phyloP scores from a whole-genome alignment of 2,797 vertebrate species.

The Chelon labrosus region DNA sequence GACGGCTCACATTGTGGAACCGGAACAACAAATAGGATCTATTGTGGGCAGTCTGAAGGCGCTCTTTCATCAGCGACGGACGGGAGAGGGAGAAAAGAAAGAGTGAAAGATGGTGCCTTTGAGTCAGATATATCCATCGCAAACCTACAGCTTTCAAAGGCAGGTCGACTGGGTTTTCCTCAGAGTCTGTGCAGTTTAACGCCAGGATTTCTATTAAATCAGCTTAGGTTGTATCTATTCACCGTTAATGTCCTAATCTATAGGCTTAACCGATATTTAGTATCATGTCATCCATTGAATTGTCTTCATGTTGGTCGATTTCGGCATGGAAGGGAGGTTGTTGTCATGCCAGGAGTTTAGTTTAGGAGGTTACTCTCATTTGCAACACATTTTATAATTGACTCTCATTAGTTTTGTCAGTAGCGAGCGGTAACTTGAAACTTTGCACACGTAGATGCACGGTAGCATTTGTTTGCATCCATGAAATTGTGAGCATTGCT shows the following conservation, averaged over 20 bases:
- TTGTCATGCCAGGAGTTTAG: not conserved
- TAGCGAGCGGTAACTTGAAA: not conserved
- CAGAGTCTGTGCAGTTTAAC: not conserved
- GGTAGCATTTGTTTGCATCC: too few relatives aligned
- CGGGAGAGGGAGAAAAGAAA: slow-evolving; percentile 9
- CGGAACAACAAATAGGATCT: slow-evolving; percentile 78
- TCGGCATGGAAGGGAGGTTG: not conserved
- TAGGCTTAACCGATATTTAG: not conserved
- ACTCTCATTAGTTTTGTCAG: not conserved
- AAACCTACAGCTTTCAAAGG: slow-evolving; percentile 4
- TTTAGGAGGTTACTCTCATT: too few relatives aligned
- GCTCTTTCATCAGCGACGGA: slow-evolving; percentile 64
- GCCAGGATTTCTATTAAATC: slow-evolving; percentile 4
- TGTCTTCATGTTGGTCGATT: not conserved
- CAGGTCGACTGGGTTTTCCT: slow-evolving; percentile 16
- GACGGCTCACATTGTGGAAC: slow-evolving; percentile 61
- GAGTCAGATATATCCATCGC: slow-evolving; percentile 32
- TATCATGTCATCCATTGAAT: slow-evolving; percentile 4
- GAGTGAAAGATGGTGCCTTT: slow-evolving; percentile 6
- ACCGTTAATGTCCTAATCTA: not conserved
- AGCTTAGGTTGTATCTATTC: not conserved
- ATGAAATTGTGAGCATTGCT: not conserved
- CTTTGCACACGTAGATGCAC: not conserved
- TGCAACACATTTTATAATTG: not conserved
- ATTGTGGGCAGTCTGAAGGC: slow-evolving; percentile 67